Evolutionary conservation across 2,888 invertebrate genomes (phyloP).

Genomic region (Megalurothrips usitatus): DNA sequence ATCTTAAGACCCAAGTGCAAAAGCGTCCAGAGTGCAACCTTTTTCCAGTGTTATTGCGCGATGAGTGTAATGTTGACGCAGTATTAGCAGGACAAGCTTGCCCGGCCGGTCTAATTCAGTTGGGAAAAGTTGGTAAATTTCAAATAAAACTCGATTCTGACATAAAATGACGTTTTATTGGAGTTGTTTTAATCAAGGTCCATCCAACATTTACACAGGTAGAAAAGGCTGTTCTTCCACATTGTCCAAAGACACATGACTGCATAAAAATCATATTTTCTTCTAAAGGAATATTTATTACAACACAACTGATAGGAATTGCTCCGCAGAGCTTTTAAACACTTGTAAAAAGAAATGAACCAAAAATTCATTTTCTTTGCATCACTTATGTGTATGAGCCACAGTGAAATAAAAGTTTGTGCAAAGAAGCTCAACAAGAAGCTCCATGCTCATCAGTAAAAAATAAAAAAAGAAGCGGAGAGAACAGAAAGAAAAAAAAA

Average conservation of each 20-base stretch:
- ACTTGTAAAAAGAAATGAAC: not conserved
- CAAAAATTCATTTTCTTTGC: constrained; percentile 32
- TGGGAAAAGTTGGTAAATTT: too few species aligned
- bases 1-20: too few species aligned
- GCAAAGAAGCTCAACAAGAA: not conserved
- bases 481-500: not conserved
- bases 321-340: not conserved
- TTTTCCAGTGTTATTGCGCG: too few species aligned
- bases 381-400: not conserved
- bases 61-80: too few species aligned
- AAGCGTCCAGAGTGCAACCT: too few species aligned
- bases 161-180: too few species aligned
- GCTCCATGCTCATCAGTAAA: not conserved
- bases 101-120: too few species aligned
- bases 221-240: too few species aligned
- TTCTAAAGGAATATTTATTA: not conserved
- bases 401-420: not conserved
- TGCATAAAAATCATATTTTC: not conserved
- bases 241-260: not conserved
- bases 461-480: not conserved
- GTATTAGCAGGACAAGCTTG: too few species aligned
- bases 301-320: not conserved
- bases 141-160: too few species aligned
- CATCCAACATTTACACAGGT: too few species aligned
- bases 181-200: too few species aligned